Base-by-base conservation (phyloP, 2,113 vertebrate genomes). In the Chionodraco myersi region DNA sequence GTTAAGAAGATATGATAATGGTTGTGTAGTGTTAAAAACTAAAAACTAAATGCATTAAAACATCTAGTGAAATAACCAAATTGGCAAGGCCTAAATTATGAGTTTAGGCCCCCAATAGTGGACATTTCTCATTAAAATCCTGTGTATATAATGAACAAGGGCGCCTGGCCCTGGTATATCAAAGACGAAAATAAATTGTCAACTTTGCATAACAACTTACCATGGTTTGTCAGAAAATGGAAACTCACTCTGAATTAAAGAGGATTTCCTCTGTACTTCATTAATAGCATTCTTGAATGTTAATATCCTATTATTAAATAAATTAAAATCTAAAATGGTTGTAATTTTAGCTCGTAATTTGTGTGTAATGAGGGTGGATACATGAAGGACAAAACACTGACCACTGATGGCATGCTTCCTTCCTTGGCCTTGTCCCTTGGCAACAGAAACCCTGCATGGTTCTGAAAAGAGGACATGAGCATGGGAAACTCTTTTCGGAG, bases 401-500 rank as follows among this genome's bases (percentile, higher is more conserved):
- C 74, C 75, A 79, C 34, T 81, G 79, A 83, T 76, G 84, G 80
- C 86, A 88, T 90, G 88, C 87, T 94, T 94, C 82, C 82, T 85
- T 92, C 83, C 85, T 89, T 85, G 79, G 88, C 87, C 72, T 81
- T 74, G 88, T 91, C 88, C 85, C 92, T 88, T 93, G 93, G 95
- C 93, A 95, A 92, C 91, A 26, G 81, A 81, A 72, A 79, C 82
- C 60, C 79, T 68, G 85, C 88, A 90, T 93, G 86, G 85, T 94
- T 93, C 89, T 87, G 91, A 91, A 89, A 91, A 80, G 88, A 88
- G 88, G 85, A 89, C 89, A 87, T 83, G 80, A 88, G 93, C 89
- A 93, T 92, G 92, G 93, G 94, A 92, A 94, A 95, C 92, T 79
- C 88, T 93, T 92, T 91, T 88, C 63, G 76, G 69, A 61, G 66